A percentile compares a stretch with the other conserved stretches of the same genome.
These are phyloP conservation scores for Papilio gigon DNA, from an alignment of 2,888 invertebrate species.

Conservation along the genomic window DNA sequence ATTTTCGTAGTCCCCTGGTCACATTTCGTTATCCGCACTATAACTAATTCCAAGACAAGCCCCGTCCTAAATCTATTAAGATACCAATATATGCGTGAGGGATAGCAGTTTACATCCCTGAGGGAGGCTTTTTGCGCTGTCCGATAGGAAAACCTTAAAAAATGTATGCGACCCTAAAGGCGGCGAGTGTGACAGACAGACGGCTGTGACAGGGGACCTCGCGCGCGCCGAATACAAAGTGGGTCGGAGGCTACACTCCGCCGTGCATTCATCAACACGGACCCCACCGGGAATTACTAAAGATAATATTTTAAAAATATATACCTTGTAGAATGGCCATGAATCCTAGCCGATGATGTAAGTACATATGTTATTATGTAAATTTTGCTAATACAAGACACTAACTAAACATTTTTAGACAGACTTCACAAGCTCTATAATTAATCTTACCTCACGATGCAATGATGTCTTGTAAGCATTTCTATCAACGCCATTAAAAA, in stretches of 20 bases:
- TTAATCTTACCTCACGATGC: no score
- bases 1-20: background rate
- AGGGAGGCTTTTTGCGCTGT: constrained; percentile 47
- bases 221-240: constrained; percentile 50
- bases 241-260: constrained; percentile 18
- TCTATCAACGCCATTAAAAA: no score
- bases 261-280: constrained; percentile 14
- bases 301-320: constrained; percentile 3
- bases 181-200: constrained; percentile 50
- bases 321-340: background rate
- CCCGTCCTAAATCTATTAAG: constrained; percentile 42
- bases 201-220: constrained; percentile 53
- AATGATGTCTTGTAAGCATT: no score
- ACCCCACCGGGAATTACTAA: background rate
- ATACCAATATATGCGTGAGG: constrained; percentile 35
- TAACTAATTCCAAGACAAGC: constrained; percentile 41
- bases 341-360: no score
- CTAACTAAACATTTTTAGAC: no score
- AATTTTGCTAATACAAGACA: no score
- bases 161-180: constrained; percentile 47
- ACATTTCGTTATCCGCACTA: constrained; percentile 10
- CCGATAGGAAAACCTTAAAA: constrained; percentile 43
- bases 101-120: constrained; percentile 43
- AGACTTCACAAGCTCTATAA: no score
- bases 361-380: no score